Percentiles rank a stretch among this genome's conserved stretches.
These are phyloP conservation scores for Drosophila simulans DNA, from an alignment of 1,140 invertebrate genomes.

Conservation along the genomic window DNA sequence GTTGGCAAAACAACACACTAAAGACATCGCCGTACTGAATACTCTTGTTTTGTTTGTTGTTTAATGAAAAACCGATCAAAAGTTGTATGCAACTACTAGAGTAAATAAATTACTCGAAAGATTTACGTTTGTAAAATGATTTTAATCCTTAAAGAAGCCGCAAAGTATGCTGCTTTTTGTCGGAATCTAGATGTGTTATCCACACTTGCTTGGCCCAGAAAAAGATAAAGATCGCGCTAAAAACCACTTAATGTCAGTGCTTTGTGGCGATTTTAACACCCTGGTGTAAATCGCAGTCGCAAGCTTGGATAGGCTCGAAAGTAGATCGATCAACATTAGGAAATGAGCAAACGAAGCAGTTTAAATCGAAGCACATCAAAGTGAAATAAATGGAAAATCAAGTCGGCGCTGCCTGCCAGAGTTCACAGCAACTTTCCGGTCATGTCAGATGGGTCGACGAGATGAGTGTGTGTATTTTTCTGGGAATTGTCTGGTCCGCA, in stretches of 20 bases:
- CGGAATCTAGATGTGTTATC: not conserved
- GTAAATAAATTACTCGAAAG: not conserved
- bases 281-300: conserved; percentile 47
- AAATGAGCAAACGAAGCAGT: conserved; percentile 18
- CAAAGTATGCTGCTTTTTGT: conserved; percentile 40
- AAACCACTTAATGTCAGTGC: conserved; percentile 35
- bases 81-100: too few species aligned
- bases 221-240: conserved; percentile 35
- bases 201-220: conserved; percentile 19
- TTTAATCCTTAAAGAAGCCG: conserved; percentile 2
- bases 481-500: not conserved
- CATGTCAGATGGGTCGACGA: not conserved
- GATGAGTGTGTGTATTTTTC: not conserved
- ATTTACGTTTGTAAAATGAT: not conserved
- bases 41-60: conserved; percentile 4
- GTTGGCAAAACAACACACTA: too few species aligned
- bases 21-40: not conserved
- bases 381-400: not conserved
- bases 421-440: conserved; percentile 1
- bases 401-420: conserved; percentile 1
- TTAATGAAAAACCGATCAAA: not conserved
- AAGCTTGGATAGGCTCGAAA: conserved; percentile 35
- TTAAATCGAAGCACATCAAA: conserved; percentile 18
- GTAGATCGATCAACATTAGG: conserved; percentile 38
- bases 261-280: conserved; percentile 41